A percentile compares a stretch with the other conserved stretches of the same genome.
Evolutionary conservation across 2,888 invertebrate genomes (phyloP).

Genomic region (Meghimatium bilineatum): DNA sequence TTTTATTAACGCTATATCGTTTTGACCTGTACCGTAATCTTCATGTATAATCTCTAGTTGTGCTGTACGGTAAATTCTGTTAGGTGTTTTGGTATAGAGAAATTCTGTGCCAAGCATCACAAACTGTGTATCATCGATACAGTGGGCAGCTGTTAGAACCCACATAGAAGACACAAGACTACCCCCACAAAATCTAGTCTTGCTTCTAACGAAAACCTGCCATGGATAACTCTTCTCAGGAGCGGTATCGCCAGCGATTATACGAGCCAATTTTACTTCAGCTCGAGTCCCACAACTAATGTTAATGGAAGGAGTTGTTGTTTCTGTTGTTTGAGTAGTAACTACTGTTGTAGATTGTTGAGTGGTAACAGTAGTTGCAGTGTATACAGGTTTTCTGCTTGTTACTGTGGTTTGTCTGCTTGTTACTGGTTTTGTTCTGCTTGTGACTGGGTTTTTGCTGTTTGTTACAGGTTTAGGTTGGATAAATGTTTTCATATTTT

Average conservation of each 20-base stretch:
- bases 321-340: no score
- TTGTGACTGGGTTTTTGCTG: no score
- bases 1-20: slow-evolving; percentile 23
- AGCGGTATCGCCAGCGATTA: neutral
- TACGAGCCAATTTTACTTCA: neutral
- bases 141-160: slow-evolving; percentile 32
- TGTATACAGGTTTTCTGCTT: no score
- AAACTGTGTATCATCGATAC: neutral
- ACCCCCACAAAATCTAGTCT: neutral
- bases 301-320: no score
- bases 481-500: no score
- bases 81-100: neutral
- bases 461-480: no score
- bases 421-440: neutral
- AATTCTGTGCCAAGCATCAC: neutral
- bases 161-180: neutral
- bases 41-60: neutral
- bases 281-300: neutral
- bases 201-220: neutral
- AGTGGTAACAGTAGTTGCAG: neutral
- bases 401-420: neutral
- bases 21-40: neutral
- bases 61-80: neutral
- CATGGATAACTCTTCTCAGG: slow-evolving; percentile 19
- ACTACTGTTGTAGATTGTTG: neutral